Conservation (phyloP, 2,113 vertebrate genomes). For the Macquaria australasica region DNA sequence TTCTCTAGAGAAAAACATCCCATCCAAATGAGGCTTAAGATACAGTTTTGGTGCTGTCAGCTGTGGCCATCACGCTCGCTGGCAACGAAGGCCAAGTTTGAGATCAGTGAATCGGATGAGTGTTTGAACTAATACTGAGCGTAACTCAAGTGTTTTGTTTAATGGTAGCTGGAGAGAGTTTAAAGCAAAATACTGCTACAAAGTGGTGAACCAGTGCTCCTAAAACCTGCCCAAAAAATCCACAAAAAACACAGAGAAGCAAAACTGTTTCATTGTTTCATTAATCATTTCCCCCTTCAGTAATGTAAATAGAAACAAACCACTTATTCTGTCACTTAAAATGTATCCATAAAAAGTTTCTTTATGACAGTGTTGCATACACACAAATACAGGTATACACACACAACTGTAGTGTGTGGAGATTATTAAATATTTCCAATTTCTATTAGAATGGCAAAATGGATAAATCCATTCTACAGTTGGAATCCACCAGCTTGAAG, state of each 20-base stretch:
- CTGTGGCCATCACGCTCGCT: neutral
- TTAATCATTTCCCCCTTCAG: too few relatives aligned
- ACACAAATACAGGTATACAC: neutral
- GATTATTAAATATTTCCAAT: slow-evolving; percentile 1
- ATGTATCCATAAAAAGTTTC: neutral
- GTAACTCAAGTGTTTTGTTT: slow-evolving; percentile 1
- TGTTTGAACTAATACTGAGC: slow-evolving; percentile 17
- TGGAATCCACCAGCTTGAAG: slow-evolving; percentile 14
- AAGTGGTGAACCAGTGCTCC: neutral
- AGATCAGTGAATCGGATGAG: neutral
- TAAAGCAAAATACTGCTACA: neutral
- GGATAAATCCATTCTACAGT: slow-evolving; percentile 3
- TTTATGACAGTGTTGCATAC: neutral
- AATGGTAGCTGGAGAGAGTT: neutral
- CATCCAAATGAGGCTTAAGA: slow-evolving; percentile 14
- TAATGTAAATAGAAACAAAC: neutral
- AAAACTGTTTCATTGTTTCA: too few relatives aligned
- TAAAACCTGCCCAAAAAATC: neutral
- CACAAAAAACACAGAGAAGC: neutral
- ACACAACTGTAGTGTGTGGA: neutral
- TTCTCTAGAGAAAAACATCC: slow-evolving; percentile 16
- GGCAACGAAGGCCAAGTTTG: neutral
- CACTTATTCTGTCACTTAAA: slow-evolving; percentile 2
- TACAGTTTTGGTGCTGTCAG: slow-evolving; percentile 5
- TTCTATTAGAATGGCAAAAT: neutral